phyloP scores from a whole-genome alignment of 2,113 vertebrate species.

The Carlito syrichta region DNA sequence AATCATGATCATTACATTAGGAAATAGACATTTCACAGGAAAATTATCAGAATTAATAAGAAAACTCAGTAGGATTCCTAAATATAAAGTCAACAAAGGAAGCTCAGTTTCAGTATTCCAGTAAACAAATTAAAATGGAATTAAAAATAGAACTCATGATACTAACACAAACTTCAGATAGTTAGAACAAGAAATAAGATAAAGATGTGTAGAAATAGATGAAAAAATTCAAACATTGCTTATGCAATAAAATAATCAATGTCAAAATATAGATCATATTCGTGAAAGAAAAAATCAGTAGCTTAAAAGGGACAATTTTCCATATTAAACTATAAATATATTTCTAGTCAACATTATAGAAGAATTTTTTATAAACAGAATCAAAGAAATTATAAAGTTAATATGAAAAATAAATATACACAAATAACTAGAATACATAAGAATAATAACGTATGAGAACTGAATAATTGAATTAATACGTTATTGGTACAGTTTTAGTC shows the following conservation, averaged over 20 bases:
- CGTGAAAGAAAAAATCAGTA: not conserved
- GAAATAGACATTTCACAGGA: not conserved
- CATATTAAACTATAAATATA: not conserved
- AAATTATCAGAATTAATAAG: slow-evolving; percentile 40
- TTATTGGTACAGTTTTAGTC: not conserved
- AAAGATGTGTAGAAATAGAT: not conserved
- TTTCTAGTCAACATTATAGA: not conserved
- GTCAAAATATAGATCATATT: not conserved
- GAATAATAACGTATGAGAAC: not conserved
- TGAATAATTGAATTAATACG: slow-evolving; percentile 18
- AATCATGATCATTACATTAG: not conserved
- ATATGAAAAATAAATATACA: not conserved
- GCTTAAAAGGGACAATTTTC: not conserved
- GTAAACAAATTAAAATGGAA: slow-evolving; percentile 29
- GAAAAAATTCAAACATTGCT: not conserved
- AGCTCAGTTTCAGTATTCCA: not conserved
- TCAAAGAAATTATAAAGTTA: slow-evolving; percentile 37
- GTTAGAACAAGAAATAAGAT: not conserved
- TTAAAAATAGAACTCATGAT: not conserved
- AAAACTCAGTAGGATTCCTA: slow-evolving; percentile 26
- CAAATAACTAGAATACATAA: not conserved
- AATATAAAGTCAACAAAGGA: not conserved
- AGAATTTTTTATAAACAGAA: not conserved
- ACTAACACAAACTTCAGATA: not conserved
- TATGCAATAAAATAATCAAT: not conserved